phyloP scores from a whole-genome alignment of 2,888 invertebrate species.

The Amphipoea oculea region DNA sequence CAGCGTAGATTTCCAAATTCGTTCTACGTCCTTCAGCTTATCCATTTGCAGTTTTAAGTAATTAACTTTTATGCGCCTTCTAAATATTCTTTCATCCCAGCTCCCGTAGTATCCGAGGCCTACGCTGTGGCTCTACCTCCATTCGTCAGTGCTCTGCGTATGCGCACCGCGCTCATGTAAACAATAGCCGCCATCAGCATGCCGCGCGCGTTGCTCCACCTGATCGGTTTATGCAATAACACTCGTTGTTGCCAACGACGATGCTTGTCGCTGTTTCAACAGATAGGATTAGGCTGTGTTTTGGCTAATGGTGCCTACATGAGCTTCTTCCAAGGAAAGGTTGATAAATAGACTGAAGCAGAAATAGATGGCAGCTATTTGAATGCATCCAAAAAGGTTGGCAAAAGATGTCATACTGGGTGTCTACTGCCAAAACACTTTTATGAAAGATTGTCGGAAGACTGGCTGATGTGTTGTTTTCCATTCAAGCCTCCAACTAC shows the following conservation, averaged over 20 bases:
- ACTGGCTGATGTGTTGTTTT: neutral
- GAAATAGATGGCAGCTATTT: neutral
- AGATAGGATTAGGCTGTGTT: neutral
- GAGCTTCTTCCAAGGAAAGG: neutral
- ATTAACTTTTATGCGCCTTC: neutral
- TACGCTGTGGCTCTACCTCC: conserved; percentile 7
- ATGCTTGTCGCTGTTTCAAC: conserved; percentile 23
- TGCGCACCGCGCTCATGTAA: conserved; percentile 56
- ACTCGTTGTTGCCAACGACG: conserved; percentile 51
- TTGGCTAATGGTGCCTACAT: neutral
- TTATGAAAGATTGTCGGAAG: neutral
- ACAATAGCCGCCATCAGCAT: conserved; percentile 56
- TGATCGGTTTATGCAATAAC: conserved; percentile 67
- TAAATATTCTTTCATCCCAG: conserved; percentile 1
- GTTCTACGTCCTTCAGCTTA: neutral
- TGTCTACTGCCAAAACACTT: neutral
- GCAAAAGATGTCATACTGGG: neutral
- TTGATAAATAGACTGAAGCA: neutral
- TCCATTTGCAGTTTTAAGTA: too few species aligned
- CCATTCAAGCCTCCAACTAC: too few species aligned
- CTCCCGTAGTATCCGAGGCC: conserved; percentile 40
- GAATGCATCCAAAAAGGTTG: neutral
- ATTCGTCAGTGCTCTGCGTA: conserved; percentile 49
- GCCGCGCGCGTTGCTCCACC: conserved; percentile 52
- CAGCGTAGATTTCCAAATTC: neutral